Conservation (phyloP, 2,888 invertebrate genomes). For the Cantharis rufa region DNA sequence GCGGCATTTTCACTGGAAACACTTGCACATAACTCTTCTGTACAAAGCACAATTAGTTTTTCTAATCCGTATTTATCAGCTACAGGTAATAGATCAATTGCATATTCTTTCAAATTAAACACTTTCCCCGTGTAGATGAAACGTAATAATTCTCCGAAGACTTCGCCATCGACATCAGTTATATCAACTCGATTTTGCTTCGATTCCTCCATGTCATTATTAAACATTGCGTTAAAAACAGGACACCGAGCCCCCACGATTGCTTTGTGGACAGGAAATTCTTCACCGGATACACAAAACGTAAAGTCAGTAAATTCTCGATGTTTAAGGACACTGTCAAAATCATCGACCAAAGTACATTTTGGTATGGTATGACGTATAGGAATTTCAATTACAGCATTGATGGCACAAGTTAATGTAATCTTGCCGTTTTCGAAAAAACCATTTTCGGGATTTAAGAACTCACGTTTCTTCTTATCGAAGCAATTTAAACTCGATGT, state of each 20-base stretch:
- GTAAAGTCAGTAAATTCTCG: slow-evolving; percentile 98
- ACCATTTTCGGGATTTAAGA: too few species aligned
- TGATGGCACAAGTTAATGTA: too few species aligned
- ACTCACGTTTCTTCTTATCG: too few species aligned
- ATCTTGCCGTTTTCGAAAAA: too few species aligned
- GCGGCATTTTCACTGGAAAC: slow-evolving; percentile 96
- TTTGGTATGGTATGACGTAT: slow-evolving; percentile 65
- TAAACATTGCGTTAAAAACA: slow-evolving; percentile 99
- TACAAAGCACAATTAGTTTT: slow-evolving; percentile 98
- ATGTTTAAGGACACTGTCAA: slow-evolving; percentile 94
- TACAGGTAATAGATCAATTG: slow-evolving; percentile 95
- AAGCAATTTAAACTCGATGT: too few species aligned
- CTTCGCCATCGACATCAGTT: slow-evolving; percentile 98
- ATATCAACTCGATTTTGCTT: slow-evolving; percentile 96
- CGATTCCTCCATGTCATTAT: slow-evolving; percentile 98
- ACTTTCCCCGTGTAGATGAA: slow-evolving; percentile 98
- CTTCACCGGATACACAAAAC: slow-evolving; percentile 85
- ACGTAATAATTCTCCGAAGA: slow-evolving; percentile 93
- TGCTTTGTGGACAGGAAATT: slow-evolving; percentile 96
- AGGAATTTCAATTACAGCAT: too few species aligned
- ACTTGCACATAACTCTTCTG: slow-evolving; percentile 93
- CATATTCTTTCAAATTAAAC: slow-evolving; percentile 96
- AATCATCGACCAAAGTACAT: slow-evolving; percentile 91
- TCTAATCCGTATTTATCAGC: slow-evolving; percentile 99
- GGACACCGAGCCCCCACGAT: slow-evolving; percentile 96